A percentile compares a stretch with the other conserved stretches of the same genome.
Evolutionary conservation across 2,113 vertebrate genomes (phyloP).

Genomic region (Protobothrops mucrosquamatus): DNA sequence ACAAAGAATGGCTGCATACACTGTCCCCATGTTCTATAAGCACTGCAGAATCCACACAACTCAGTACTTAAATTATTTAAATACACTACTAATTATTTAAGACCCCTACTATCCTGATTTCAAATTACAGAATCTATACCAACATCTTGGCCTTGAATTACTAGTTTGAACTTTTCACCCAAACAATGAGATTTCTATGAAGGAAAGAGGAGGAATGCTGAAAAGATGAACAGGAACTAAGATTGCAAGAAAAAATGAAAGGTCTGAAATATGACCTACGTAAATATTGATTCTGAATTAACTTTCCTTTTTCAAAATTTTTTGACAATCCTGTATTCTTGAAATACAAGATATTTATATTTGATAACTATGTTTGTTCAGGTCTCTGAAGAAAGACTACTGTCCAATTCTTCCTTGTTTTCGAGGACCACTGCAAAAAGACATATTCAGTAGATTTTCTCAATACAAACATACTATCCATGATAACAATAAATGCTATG

Average conservation of each 20-base stretch:
- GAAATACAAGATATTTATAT: not conserved
- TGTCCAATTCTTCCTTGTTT: not conserved
- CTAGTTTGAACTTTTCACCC: not conserved
- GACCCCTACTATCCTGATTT: not conserved
- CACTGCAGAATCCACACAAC: no score
- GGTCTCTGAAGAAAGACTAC: not conserved
- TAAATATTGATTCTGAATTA: not conserved
- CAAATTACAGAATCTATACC: not conserved
- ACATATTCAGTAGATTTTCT: not conserved
- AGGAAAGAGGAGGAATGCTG: not conserved
- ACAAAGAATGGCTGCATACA: not conserved
- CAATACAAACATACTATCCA: no score
- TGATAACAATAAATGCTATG: not conserved
- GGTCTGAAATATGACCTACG: not conserved
- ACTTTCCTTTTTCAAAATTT: not conserved
- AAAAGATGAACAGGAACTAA: not conserved
- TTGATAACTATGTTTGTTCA: not conserved
- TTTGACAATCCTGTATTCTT: not conserved
- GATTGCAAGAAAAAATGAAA: not conserved
- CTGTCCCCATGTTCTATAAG: not conserved
- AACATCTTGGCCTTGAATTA: not conserved
- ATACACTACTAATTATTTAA: not conserved
- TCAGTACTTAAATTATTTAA: not conserved
- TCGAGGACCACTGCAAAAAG: not conserved
- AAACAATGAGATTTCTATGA: not conserved